A percentile compares a stretch with the other conserved stretches of the same genome.
Evolutionary conservation across 2,888 invertebrate species (phyloP).

Genomic region (Lasiommata megera): DNA sequence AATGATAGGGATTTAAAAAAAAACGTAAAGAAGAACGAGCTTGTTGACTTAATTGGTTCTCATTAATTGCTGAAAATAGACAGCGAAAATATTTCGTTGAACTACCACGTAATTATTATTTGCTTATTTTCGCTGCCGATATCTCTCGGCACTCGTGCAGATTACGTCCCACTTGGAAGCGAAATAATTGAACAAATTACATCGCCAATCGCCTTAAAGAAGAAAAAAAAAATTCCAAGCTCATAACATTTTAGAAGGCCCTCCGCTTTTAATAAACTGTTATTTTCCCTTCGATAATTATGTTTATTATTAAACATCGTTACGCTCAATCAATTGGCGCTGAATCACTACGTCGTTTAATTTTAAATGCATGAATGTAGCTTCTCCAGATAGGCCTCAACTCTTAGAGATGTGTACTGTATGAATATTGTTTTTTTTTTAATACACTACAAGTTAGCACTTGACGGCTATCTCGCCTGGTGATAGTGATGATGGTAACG

Average conservation of each 20-base stretch:
- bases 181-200: conserved; percentile 71
- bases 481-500: no score
- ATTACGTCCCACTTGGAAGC: conserved; percentile 61
- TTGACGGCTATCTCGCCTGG: no score
- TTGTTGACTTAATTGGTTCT: not conserved
- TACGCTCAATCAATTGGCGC: no score
- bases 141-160: conserved; percentile 49
- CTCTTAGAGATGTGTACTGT: no score
- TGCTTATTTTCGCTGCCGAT: conserved; percentile 59
- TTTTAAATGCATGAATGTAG: no score
- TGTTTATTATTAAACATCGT: not conserved
- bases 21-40: not conserved
- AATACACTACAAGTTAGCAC: no score
- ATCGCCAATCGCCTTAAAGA: conserved; percentile 61
- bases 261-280: conserved; percentile 8
- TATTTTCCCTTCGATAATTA: not conserved
- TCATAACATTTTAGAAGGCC: conserved; percentile 58
- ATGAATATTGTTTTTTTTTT: no score
- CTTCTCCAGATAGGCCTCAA: no score
- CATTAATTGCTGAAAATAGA: conserved; percentile 20
- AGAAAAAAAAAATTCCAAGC: conserved; percentile 68
- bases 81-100: conserved; percentile 49
- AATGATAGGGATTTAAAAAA: not conserved
- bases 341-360: no score
- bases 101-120: conserved; percentile 61